Evolutionary conservation across 2,797 vertebrate species (phyloP).

Genomic region (Champsocephalus esox): DNA sequence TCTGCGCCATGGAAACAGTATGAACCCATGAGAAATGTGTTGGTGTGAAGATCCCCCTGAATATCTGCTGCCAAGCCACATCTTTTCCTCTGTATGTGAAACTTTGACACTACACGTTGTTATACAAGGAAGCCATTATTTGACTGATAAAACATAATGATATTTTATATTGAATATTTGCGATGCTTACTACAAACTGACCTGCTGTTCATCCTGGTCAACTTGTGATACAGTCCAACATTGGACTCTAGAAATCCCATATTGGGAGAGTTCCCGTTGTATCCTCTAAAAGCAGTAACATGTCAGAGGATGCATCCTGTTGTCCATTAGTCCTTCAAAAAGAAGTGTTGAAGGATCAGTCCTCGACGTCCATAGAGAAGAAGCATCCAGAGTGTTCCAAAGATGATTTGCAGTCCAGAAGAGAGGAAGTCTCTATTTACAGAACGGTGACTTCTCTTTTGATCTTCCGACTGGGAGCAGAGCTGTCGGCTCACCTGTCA

Average conservation of each 20-base stretch:
- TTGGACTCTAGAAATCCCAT: slow-evolving; percentile 61
- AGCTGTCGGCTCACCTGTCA: slow-evolving; percentile 56
- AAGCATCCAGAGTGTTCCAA: slow-evolving; percentile 58
- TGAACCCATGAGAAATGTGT: slow-evolving; percentile 9
- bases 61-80: slow-evolving; percentile 28
- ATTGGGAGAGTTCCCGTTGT: slow-evolving; percentile 67
- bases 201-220: slow-evolving; percentile 25
- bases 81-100: slow-evolving; percentile 22
- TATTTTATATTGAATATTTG: slow-evolving; percentile 30
- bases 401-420: slow-evolving; percentile 61
- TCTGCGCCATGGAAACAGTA: background rate
- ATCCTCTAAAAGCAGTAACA: slow-evolving; percentile 75
- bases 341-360: slow-evolving; percentile 31
- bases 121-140: slow-evolving; percentile 41
- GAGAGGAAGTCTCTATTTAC: slow-evolving; percentile 78
- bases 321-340: slow-evolving; percentile 61
- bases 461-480: slow-evolving; percentile 16
- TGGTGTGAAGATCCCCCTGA: slow-evolving; percentile 48
- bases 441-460: slow-evolving; percentile 59
- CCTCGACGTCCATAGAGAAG: slow-evolving; percentile 47
- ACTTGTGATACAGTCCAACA: slow-evolving; percentile 26
- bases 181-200: slow-evolving; percentile 27
- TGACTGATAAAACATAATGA: slow-evolving; percentile 40
- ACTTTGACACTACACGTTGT: slow-evolving; percentile 34
- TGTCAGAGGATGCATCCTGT: slow-evolving; percentile 62